Conservation (phyloP, 2,797 vertebrate genomes). For the Mus spretus region DNA sequence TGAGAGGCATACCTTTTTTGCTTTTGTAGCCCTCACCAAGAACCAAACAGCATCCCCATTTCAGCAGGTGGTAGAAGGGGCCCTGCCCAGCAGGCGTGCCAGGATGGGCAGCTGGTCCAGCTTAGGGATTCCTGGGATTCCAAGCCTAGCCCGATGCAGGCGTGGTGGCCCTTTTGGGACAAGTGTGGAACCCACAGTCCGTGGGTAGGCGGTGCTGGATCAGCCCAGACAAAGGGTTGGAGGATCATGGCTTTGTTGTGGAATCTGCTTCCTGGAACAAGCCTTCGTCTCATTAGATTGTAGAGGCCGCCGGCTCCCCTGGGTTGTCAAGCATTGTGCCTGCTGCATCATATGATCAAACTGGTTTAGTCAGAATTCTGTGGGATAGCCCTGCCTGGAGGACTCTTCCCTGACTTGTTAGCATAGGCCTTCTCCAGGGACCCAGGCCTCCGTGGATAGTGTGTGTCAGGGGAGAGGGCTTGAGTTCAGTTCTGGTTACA, state of each 20-base stretch:
- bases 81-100: neutral
- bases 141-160: neutral
- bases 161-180: constrained; percentile 11
- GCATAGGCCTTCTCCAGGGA: neutral
- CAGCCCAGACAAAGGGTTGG: neutral
- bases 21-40: neutral
- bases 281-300: constrained; percentile 29
- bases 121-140: constrained; percentile 53
- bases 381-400: constrained; percentile 1
- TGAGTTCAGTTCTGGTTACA: neutral
- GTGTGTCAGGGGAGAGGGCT: neutral
- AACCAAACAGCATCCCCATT: neutral
- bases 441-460: neutral
- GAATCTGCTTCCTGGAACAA: constrained; percentile 55
- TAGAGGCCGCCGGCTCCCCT: neutral
- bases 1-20: neutral
- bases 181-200: neutral
- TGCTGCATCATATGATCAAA: constrained; percentile 9
- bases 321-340: neutral
- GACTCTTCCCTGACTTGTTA: neutral
- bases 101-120: constrained; percentile 28
- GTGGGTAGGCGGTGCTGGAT: neutral
- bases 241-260: constrained; percentile 47
- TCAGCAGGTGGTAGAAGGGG: constrained; percentile 20
- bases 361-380: constrained; percentile 46